Base-by-base conservation (phyloP, 2,113 vertebrate species). In the Nycticryphes semicollaris region DNA sequence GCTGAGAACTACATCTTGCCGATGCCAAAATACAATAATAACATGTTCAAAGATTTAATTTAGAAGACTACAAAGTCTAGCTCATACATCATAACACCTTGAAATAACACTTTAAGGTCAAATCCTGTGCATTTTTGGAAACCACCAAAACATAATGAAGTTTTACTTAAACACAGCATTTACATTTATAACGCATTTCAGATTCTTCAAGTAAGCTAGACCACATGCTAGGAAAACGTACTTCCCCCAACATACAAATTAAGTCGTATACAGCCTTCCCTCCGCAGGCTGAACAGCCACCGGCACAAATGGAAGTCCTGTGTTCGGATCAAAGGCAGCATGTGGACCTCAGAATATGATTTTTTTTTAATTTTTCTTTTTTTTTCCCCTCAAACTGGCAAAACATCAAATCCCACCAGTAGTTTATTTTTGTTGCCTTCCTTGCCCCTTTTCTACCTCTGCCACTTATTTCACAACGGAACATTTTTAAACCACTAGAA, bases 11-110 rank as follows among this genome's bases (percentile, higher is more conserved):
- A 96, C 95, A 97, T 95, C 92, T 95, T 82, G 91, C 57, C 91
- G 1, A 96, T 95, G 96, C 96, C 96, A 97, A 96, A 95, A 95
- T 96, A 95, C 91, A 96, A 95, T 97, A 96, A 96, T 97, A 97
- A 97, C 91, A 96, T 94, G 91, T 96, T 95, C 95, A 96, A 96
- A 96, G 96, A 96, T 96, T 96, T 97, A 96, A 97, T 96, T 97
- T 94, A 97, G 96, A 95, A 96, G 95, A 96, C 96, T 96, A 97
- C 95, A 96, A 95, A 94, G 93, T 93, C 96, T 94, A 95, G 96
- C 95, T 97, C 87, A 92, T 95, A 96, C 91, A 98, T 96, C 62
- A 79, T 57, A 96, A 90, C 92, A 96, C 77, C 86, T 92, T 93
- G 80, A 97, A 97, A 97, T 87, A 95, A 96, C 87, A 89, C 90